Percentiles rank a stretch among this genome's conserved stretches.
Evolutionary conservation across 2,888 invertebrate species (phyloP).

Genomic region (Peribatodes rhomboidaria): DNA sequence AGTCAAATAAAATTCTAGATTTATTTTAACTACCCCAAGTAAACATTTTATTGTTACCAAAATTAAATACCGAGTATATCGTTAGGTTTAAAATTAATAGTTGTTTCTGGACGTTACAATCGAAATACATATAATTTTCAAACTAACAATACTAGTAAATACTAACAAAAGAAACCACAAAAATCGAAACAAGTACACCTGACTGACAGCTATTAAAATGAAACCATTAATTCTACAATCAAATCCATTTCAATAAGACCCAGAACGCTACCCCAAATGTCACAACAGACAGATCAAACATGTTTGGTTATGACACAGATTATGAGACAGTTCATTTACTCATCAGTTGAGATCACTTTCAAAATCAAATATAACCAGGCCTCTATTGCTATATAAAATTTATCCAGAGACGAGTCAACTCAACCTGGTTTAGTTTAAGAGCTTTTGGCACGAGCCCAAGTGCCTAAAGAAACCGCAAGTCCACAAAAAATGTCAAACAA

Average conservation of each 20-base stretch:
- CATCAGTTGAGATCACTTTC: constrained; percentile 9
- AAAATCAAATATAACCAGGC: constrained; percentile 7
- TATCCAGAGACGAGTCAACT: constrained; percentile 3
- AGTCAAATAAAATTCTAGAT: too few species aligned
- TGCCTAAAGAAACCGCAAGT: constrained; percentile 35
- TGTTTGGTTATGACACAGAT: constrained; percentile 13
- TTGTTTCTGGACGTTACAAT: too few species aligned
- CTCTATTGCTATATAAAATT: background rate
- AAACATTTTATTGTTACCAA: too few species aligned
- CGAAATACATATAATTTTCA: background rate
- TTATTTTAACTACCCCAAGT: too few species aligned
- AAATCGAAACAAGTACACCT: constrained; percentile 21
- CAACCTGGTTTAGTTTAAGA: constrained; percentile 19
- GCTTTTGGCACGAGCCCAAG: constrained; percentile 32
- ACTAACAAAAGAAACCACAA: constrained; percentile 23
- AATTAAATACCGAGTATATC: too few species aligned
- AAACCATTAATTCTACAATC: constrained; percentile 18
- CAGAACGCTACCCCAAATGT: background rate
- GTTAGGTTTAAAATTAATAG: too few species aligned
- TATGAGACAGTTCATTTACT: background rate
- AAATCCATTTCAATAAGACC: constrained; percentile 14
- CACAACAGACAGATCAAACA: background rate
- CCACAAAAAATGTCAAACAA: constrained; percentile 47
- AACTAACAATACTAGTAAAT: constrained; percentile 2
- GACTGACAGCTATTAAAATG: constrained; percentile 26